Percentiles rank a stretch among this genome's conserved stretches.
Evolutionary conservation across 2,888 invertebrate species (phyloP).

Genomic region (Gymnosoma rotundatum): DNA sequence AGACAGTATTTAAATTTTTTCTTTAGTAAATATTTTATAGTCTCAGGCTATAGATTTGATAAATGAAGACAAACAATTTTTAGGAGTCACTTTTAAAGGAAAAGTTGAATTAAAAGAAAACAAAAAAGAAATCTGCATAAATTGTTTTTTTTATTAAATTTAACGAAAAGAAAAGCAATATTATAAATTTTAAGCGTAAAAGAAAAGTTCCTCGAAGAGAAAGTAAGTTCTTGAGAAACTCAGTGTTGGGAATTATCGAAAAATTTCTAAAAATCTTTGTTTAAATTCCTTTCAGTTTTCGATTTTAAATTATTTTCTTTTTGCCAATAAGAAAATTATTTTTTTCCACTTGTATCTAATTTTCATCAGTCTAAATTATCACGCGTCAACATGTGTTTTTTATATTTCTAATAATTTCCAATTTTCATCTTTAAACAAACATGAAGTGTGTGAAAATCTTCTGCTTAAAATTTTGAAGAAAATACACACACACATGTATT

Average conservation of each 20-base stretch:
- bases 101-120: background rate
- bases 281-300: background rate
- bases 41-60: slow-evolving; percentile 25
- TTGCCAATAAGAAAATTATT: background rate
- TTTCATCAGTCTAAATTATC: slow-evolving; percentile 52
- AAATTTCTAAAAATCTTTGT: background rate
- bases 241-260: no score
- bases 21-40: slow-evolving; percentile 22
- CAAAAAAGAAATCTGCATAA: background rate
- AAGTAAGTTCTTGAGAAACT: no score
- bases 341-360: background rate
- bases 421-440: slow-evolving; percentile 31
- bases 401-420: slow-evolving; percentile 21
- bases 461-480: background rate
- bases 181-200: no score
- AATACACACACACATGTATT: background rate
- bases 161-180: background rate
- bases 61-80: background rate
- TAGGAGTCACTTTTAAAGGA: background rate
- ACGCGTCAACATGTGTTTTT: slow-evolving; percentile 65
- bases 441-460: slow-evolving; percentile 51
- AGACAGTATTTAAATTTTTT: slow-evolving; percentile 34
- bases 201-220: no score
- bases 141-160: background rate
- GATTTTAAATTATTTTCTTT: background rate